A percentile compares a stretch with the other conserved stretches of the same genome.
Conservation (phyloP, 2,888 invertebrate species). For the Callyntrura sp. region DNA sequence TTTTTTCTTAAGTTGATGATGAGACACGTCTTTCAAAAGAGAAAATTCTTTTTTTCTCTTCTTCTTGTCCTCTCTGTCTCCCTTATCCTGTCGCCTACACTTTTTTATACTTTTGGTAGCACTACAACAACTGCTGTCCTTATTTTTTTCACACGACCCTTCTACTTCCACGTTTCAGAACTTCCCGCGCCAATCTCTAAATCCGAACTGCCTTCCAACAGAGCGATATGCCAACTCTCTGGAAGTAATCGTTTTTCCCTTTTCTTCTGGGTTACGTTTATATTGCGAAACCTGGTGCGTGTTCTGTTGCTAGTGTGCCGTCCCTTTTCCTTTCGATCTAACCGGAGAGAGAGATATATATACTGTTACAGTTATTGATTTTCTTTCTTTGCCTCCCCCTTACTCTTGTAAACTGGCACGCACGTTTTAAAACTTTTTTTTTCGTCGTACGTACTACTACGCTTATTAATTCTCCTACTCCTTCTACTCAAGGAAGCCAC, state of each 20-base stretch:
- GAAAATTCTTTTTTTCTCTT: background rate
- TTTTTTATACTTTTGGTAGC: too few relatives aligned
- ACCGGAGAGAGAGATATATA: constrained; percentile 1
- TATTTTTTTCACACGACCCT: constrained; percentile 16
- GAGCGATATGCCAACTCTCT: constrained; percentile 10
- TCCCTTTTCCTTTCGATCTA: background rate
- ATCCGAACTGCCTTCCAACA: constrained; percentile 31
- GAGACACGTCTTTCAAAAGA: constrained; percentile 19
- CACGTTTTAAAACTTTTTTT: constrained; percentile 43
- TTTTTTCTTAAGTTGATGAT: background rate
- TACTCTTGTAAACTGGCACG: constrained; percentile 38
- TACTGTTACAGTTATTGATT: constrained; percentile 25
- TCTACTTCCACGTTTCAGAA: constrained; percentile 35
- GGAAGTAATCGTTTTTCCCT: background rate
- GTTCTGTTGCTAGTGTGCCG: background rate
- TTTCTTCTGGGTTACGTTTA: background rate
- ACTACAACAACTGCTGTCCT: background rate
- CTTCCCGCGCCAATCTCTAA: constrained; percentile 37
- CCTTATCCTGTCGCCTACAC: too few relatives aligned
- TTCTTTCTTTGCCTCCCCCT: background rate
- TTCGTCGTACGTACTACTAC: background rate
- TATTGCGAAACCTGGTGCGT: background rate
- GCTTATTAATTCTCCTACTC: too few relatives aligned
- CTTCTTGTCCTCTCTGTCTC: background rate
- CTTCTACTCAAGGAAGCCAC: too few relatives aligned